Conservation (phyloP, 64 coral and sea anemone species). For the Stichodactyla mertensii region DNA sequence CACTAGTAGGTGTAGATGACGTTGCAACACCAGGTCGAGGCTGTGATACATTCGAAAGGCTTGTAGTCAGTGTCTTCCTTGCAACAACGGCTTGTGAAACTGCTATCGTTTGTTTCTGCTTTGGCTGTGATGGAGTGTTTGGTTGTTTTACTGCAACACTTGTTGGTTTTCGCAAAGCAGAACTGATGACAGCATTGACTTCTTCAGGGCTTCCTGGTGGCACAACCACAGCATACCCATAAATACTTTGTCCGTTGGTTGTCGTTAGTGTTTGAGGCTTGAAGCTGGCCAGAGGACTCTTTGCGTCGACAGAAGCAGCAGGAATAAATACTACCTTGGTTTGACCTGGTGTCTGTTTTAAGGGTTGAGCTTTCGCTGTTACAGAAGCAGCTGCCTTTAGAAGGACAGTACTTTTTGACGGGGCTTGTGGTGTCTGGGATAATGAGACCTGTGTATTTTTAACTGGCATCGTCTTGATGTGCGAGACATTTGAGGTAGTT, state of each 20-base stretch:
- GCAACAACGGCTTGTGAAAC: background rate
- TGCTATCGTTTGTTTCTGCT: background rate
- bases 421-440: background rate
- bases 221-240: conserved; percentile 24
- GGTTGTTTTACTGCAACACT: background rate
- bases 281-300: conserved; percentile 12
- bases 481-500: background rate
- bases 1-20: background rate
- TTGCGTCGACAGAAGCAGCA: conserved; percentile 7
- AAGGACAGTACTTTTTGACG: background rate
- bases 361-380: background rate
- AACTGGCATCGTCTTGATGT: background rate
- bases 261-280: conserved; percentile 8
- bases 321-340: conserved; percentile 12
- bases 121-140: background rate
- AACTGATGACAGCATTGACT: conserved; percentile 18
- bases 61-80: background rate
- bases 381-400: background rate
- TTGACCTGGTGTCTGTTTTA: background rate
- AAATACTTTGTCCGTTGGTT: background rate
- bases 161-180: background rate
- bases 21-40: background rate
- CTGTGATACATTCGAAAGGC: background rate
- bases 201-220: background rate
- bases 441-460: background rate